Base-by-base conservation (phyloP, 1,140 invertebrate species). In the Centruroides sculpturatus region DNA sequence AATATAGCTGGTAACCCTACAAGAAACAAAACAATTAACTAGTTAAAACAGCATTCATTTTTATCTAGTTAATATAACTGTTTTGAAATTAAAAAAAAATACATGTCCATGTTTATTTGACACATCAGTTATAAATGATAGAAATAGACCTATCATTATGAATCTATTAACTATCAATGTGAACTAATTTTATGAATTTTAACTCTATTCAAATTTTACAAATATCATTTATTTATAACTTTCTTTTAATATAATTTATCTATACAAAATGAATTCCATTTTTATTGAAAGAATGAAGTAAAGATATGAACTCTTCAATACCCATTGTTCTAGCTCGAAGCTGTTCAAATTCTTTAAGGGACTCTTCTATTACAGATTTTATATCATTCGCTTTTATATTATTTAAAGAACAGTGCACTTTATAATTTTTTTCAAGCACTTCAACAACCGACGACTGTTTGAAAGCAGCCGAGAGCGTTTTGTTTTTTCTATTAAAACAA, bases 401-500 rank as follows among this genome's bases (percentile, higher is more conserved):
- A 65, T 87, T 81, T 48, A 95, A 67, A 66, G 89, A 92, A 71
- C 87, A 91, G 71, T 91, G 84, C 12, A 88, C 76, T 76, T 79
- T 84, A 69, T 94, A 98, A 79, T 98, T 99, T 72, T 92, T 93
- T 61, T 94, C 87, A 35, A 98, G 74, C 64, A 85, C 80, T 57
- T 87, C 81, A 53, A 89, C 71, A 6, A 94, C 88, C 54, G 88
- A 80, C 9, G 83, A 83, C 67, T 89, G 87, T 73, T 87, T 90
- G 68, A 96, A 95, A 56, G 82, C 81, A 9, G 92, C 87, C 53
- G 81, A 75, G 8, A 97, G 72, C 4, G 89, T 95, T 79, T 94
- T 96, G 71, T 98, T 99, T 76, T 99, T 99, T 65, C 96, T 80
- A 1, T 86, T 81, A 77, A 99, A 99, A 35, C 85, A 89, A 66